A percentile compares a stretch with the other conserved stretches of the same genome.
Evolutionary conservation across 2,888 invertebrate species (phyloP).

Genomic region (Blastobasis adustella): DNA sequence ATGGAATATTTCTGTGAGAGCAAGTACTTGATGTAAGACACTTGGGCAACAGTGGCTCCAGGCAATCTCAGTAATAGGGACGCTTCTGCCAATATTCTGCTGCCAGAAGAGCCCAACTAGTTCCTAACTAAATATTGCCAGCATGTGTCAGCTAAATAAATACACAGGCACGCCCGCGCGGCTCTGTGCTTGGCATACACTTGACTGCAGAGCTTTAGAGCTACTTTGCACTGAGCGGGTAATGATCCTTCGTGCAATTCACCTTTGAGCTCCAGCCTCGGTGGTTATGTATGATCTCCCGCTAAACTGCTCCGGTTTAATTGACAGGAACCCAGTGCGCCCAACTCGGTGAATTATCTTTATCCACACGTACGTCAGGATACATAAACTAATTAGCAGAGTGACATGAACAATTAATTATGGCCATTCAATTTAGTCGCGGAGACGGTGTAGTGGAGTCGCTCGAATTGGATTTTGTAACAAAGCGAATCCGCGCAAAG

Average conservation of each 20-base stretch:
- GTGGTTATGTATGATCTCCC: conserved; percentile 10
- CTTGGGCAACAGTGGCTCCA: conserved; percentile 5
- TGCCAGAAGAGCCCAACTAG: conserved; percentile 13
- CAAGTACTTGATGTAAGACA: too few species aligned
- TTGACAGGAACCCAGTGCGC: conserved; percentile 12
- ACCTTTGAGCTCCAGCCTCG: conserved; percentile 10
- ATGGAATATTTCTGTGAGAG: too few species aligned
- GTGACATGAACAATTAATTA: conserved; percentile 13
- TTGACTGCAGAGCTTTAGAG: conserved; percentile 10
- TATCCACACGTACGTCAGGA: conserved; percentile 9
- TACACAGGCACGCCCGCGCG: conserved; percentile 16
- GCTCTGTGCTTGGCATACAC: conserved; percentile 11
- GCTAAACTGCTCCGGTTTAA: conserved; percentile 11
- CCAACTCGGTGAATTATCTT: conserved; percentile 13
- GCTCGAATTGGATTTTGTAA: conserved; percentile 26
- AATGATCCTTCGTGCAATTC: conserved; percentile 15
- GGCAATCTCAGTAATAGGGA: conserved; percentile 30
- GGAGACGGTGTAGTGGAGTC: conserved; percentile 6
- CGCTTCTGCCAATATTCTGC: conserved; percentile 27
- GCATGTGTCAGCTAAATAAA: conserved; percentile 21
- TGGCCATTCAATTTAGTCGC: conserved; percentile 12
- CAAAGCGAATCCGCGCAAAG: conserved; percentile 34
- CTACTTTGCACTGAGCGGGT: conserved; percentile 10
- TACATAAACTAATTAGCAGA: conserved; percentile 14
- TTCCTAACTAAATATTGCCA: conserved; percentile 20